Evolutionary conservation across 2,797 vertebrate species (phyloP).

Genomic region (Galago senegalensis): DNA sequence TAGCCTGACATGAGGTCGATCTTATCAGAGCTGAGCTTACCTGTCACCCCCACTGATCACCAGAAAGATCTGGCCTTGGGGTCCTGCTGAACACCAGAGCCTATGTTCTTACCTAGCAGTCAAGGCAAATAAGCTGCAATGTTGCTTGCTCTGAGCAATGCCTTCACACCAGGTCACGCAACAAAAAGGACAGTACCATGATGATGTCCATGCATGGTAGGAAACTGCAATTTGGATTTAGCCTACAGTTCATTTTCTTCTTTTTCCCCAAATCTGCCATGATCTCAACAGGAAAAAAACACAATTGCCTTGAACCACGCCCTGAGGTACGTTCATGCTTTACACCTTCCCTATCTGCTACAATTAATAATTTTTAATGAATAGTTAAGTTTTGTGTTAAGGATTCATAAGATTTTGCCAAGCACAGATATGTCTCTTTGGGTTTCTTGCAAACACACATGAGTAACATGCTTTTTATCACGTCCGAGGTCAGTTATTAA

Average conservation of each 20-base stretch:
- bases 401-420: not conserved
- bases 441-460: not conserved
- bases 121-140: not conserved
- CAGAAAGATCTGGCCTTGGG: not conserved
- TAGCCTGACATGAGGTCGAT: not conserved
- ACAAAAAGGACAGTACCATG: not conserved
- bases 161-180: constrained; percentile 4
- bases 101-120: not conserved
- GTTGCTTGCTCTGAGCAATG: not conserved
- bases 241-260: not conserved
- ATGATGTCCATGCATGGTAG: not conserved
- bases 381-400: not conserved
- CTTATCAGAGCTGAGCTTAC: not conserved
- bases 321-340: not conserved
- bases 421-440: not conserved
- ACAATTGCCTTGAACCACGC: not conserved
- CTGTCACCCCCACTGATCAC: not conserved
- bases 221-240: not conserved
- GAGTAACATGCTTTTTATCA: not conserved
- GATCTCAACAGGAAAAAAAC: constrained; percentile 37
- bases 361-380: constrained; percentile 13
- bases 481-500: not conserved
- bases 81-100: not conserved
- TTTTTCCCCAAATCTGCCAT: not conserved
- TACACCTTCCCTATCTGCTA: not conserved